These are phyloP conservation scores for Parapristionchus giblindavisi DNA, from an alignment of 2,888 invertebrate species.

Conservation along the genomic window DNA sequence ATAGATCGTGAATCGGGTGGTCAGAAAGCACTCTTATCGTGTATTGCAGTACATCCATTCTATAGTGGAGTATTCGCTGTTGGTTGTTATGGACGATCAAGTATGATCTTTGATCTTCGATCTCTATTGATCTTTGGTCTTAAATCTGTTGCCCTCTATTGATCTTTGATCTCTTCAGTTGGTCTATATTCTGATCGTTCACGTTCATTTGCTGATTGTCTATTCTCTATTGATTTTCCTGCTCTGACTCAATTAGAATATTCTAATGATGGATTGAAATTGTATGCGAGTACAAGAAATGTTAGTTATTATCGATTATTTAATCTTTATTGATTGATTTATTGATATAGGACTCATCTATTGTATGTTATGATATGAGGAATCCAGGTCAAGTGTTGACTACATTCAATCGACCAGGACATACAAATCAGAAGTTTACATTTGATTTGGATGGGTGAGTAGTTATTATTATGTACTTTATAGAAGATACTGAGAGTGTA, in stretches of 20 bases:
- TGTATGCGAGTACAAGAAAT: constrained; percentile 40
- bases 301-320: neutral
- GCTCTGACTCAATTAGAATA: constrained; percentile 38
- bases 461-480: constrained; percentile 4
- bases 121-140: too few species aligned
- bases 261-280: constrained; percentile 38
- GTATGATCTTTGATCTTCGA: too few species aligned
- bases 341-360: neutral
- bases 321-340: neutral
- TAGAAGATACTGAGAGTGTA: neutral
- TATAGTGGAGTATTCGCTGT: constrained; percentile 41
- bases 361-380: constrained; percentile 34
- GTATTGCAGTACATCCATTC: constrained; percentile 38
- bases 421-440: constrained; percentile 29
- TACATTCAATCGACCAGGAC: constrained; percentile 21
- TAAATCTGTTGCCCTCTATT: too few species aligned
- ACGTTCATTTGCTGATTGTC: constrained; percentile 28
- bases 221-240: constrained; percentile 24
- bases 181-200: constrained; percentile 40
- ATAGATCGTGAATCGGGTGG: constrained; percentile 36
- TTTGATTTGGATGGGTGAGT: constrained; percentile 38
- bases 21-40: constrained; percentile 38
- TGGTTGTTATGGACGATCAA: constrained; percentile 34
- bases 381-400: constrained; percentile 29
- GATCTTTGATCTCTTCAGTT: constrained; percentile 18